Evolutionary conservation across 2,113 vertebrate species (phyloP).

Genomic region (Paradisaea rubra): DNA sequence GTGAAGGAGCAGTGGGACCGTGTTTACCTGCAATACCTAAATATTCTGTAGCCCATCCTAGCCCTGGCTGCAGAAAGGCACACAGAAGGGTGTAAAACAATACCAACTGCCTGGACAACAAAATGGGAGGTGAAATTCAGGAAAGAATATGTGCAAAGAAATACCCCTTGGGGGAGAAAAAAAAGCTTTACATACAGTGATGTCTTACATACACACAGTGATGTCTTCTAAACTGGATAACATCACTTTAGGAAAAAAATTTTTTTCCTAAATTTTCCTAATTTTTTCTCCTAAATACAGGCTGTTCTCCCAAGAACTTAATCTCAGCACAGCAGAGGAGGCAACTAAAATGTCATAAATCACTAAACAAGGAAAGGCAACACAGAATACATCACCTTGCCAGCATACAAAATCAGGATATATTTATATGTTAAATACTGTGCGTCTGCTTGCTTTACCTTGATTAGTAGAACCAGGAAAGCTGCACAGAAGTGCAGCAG

Average conservation of each 20-base stretch:
- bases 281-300: not conserved
- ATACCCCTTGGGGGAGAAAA: rapidly evolving
- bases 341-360: not conserved
- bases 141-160: not conserved
- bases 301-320: not conserved
- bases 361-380: not conserved
- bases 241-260: not conserved
- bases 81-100: not conserved
- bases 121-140: not conserved
- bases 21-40: not conserved
- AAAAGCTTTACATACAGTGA: not conserved
- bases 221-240: not conserved
- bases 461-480: not conserved
- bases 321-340: not conserved
- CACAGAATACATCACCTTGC: not conserved
- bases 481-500: not conserved
- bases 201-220: not conserved
- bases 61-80: not conserved
- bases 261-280: too few relatives aligned
- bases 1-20: not conserved
- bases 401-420: not conserved
- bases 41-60: not conserved
- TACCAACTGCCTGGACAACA: not conserved
- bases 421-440: not conserved
- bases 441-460: not conserved